Evolutionary conservation across 2,113 vertebrate genomes (phyloP).

Genomic region (Protobothrops flavoviridis): DNA sequence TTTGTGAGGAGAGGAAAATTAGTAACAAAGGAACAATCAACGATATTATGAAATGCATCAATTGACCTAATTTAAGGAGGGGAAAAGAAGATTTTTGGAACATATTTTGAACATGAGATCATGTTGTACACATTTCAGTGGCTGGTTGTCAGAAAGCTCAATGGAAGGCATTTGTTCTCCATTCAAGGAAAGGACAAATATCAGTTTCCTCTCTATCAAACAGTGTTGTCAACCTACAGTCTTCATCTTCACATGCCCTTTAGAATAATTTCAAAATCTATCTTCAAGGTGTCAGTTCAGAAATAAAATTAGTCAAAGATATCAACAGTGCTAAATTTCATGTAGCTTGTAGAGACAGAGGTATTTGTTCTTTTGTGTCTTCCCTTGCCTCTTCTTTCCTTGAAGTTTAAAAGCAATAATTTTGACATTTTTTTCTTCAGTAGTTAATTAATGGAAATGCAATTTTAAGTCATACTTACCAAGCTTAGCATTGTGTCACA

Average conservation of each 20-base stretch:
- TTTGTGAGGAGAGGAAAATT: not conserved
- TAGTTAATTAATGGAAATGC: not conserved
- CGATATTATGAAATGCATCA: not conserved
- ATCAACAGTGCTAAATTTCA: not conserved
- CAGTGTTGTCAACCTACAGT: not conserved
- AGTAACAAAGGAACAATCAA: not conserved
- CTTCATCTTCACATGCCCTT: not conserved
- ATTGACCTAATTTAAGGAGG: not conserved
- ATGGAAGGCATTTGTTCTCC: not conserved
- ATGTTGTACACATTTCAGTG: not conserved
- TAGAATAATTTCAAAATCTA: not conserved
- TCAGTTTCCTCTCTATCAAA: not conserved
- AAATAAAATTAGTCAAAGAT: not conserved
- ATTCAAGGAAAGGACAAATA: not conserved
- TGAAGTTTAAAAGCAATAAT: not conserved
- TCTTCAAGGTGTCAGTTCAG: not conserved
- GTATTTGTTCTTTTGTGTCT: not conserved
- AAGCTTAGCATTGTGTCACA: rapidly evolving
- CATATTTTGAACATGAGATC: not conserved
- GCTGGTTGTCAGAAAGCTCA: not conserved
- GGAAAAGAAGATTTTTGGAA: not conserved
- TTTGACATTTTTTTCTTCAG: not conserved
- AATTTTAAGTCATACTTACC: not conserved
- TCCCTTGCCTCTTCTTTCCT: not conserved
- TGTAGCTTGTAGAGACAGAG: not conserved